Conservation (phyloP, 2,888 invertebrate species). For the Athalia rosae region DNA sequence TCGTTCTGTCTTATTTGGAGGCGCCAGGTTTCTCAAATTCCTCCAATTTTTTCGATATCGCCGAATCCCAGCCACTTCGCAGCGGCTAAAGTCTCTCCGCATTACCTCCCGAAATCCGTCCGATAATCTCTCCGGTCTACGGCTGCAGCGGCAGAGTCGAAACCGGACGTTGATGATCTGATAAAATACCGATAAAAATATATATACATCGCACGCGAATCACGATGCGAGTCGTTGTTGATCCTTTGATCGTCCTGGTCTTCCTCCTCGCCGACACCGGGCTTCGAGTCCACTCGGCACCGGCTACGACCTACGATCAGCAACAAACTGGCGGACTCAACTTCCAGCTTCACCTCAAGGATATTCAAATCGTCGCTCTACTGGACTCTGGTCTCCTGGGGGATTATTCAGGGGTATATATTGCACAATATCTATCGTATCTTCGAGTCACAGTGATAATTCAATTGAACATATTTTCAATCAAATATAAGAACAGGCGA, state of each 20-base stretch:
- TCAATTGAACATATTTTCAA: background rate
- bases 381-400: conserved; percentile 78
- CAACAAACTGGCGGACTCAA: conserved; percentile 87
- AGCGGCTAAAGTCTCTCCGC: background rate
- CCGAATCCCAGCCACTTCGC: conserved; percentile 1
- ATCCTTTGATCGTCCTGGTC: conserved; percentile 74
- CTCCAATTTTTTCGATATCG: conserved; percentile 5
- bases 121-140: too few relatives aligned
- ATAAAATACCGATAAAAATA: background rate
- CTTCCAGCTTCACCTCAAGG: conserved; percentile 86
- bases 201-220: background rate
- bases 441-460: background rate
- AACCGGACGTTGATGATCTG: background rate
- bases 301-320: conserved; percentile 78
- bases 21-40: conserved; percentile 28
- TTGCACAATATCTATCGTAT: background rate
- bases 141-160: too few relatives aligned
- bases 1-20: conserved; percentile 43
- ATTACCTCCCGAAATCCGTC: background rate
- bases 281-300: conserved; percentile 24
- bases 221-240: conserved; percentile 49
- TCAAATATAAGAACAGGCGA: too few relatives aligned
- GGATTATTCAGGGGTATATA: conserved; percentile 77
- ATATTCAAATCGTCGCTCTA: conserved; percentile 84
- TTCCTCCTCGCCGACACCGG: conserved; percentile 72